These are phyloP conservation scores for Gortyna flavago DNA, from an alignment of 2,888 invertebrate genomes.

Conservation along the genomic window DNA sequence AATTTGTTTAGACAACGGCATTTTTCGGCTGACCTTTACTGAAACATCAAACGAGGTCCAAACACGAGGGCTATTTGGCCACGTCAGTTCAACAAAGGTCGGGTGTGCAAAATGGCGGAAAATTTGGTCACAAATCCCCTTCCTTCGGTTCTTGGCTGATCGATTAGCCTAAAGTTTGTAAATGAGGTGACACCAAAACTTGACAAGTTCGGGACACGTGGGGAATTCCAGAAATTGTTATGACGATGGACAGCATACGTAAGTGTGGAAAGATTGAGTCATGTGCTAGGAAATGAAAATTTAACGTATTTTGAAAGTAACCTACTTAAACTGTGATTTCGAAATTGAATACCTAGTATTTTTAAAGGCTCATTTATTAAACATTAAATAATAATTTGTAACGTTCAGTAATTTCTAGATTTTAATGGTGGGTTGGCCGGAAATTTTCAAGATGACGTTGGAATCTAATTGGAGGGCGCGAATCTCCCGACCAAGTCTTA, in stretches of 20 bases:
- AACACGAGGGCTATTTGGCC: conserved; percentile 16
- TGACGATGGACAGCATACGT: conserved; percentile 48
- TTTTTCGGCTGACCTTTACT: conserved; percentile 72
- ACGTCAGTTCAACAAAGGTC: conserved; percentile 52
- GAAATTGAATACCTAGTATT: conserved; percentile 46
- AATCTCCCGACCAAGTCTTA: not conserved
- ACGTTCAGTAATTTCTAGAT: conserved; percentile 33
- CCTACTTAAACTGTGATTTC: conserved; percentile 52
- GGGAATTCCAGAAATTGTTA: conserved; percentile 53
- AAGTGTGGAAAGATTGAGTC: conserved; percentile 59
- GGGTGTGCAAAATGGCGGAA: conserved; percentile 31
- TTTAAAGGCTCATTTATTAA: conserved; percentile 54
- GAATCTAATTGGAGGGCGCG: conserved; percentile 22
- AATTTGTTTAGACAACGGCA: conserved; percentile 72
- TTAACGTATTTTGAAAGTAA: conserved; percentile 49
- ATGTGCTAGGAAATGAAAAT: conserved; percentile 56
- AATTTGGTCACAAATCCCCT: conserved; percentile 29
- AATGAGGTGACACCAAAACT: conserved; percentile 71
- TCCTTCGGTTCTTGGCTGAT: conserved; percentile 20
- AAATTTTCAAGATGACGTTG: conserved; percentile 21
- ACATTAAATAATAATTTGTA: conserved; percentile 60
- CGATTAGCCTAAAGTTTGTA: conserved; percentile 47
- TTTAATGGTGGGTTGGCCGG: conserved; percentile 25
- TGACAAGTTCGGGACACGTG: conserved; percentile 52
- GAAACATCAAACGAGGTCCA: conserved; percentile 62